Conservation (phyloP, 2,113 vertebrate genomes). For the Mobula hypostoma region DNA sequence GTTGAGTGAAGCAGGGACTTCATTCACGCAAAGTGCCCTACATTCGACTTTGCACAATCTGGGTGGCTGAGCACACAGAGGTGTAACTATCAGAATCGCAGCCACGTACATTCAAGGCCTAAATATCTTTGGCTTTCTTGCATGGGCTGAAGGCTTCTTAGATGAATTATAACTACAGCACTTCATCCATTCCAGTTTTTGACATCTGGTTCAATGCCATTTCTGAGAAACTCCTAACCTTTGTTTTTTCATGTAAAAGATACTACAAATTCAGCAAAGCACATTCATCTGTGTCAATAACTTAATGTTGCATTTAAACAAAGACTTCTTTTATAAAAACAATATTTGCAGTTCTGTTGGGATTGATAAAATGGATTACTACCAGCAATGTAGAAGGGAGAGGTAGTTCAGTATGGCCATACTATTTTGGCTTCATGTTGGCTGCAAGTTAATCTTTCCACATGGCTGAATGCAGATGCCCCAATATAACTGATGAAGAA, state of each 20-base stretch:
- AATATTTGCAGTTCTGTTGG: not conserved
- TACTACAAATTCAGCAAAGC: not conserved
- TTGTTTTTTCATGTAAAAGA: not conserved
- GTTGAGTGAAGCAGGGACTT: not conserved
- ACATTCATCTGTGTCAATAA: conserved; percentile 4
- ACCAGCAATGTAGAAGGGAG: not conserved
- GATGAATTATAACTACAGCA: not conserved
- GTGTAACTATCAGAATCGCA: not conserved
- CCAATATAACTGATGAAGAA: not conserved
- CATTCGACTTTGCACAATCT: not conserved
- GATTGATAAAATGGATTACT: not conserved
- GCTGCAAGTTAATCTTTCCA: not conserved
- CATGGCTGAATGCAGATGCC: not conserved
- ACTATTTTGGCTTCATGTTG: not conserved
- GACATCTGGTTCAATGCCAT: not conserved
- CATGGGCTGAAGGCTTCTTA: not conserved
- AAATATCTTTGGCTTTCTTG: not conserved
- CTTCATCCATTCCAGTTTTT: not conserved
- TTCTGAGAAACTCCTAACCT: not conserved
- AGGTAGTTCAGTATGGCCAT: not conserved
- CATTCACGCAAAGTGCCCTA: not conserved
- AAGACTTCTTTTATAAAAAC: not conserved
- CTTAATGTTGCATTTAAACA: not conserved
- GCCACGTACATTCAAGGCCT: not conserved
- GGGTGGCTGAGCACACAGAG: not conserved